Evolutionary conservation across 2,113 vertebrate genomes (phyloP), one percentile per base, ranked within the genome.

Genomic region (Procapra przewalskii): DNA sequence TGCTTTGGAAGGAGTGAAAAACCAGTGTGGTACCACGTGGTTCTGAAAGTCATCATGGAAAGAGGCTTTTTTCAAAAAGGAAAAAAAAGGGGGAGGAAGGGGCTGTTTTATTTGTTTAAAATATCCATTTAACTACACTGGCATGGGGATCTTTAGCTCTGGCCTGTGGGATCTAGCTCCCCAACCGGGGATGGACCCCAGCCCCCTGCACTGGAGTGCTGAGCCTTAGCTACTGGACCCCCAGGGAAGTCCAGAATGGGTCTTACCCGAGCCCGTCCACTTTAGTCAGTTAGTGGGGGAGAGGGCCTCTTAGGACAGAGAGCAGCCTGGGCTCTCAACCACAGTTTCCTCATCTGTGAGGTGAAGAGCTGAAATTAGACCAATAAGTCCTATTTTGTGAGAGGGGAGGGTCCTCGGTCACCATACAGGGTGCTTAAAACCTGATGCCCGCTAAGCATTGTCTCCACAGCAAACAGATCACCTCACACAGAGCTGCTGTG

Each of bases 341-440:
- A 19, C 55, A 50, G 40, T 52, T 45, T 90, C 85, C 59, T 92
- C 85, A 82, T 64, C 84, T 52, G 23, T 43, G n/a, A 96, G 52
- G 14, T 15, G 15, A 80, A 85, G 23, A 79, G 6, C 57, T 96
- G 67, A 84, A 55, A 40, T 75, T 16, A 62, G 83, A 85, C 57
- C 60, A 23, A n/a, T 7, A 29, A 62, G 14, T 86, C 33, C 45
- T 36, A 13, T 8, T 96, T 62, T 50, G 57, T 2, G 29, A 29
- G 55, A 54, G 9, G 43, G 67, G 40, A 82, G 33, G 27, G 16
- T 33, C 45, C 29, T 64, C 2, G 0, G 50, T 84, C 21, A 33
- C 1, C 54, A 60, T 4, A 1, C 3, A 15, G 9, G 23, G 13
- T 52, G 59, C 92, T 59, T n/a, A 8, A 52, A 67, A 77, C 64